Percentiles rank a stretch among this genome's conserved stretches.
Evolutionary conservation across 2,888 invertebrate genomes (phyloP).

Genomic region (Lycocerus yunnanus): DNA sequence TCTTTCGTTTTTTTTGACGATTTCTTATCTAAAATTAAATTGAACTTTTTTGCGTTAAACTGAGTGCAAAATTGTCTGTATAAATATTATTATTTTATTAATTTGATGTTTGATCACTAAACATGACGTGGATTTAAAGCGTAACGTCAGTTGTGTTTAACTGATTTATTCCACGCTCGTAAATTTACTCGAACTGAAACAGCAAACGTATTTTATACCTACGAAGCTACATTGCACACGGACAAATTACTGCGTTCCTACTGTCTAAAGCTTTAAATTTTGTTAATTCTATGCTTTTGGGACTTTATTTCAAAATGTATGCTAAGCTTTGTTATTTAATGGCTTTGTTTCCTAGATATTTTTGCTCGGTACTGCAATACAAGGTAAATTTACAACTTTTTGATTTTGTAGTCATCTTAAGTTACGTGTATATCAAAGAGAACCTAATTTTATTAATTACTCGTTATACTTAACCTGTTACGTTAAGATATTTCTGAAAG

Average conservation of each 20-base stretch:
- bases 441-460: not conserved
- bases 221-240: slow-evolving; percentile 16
- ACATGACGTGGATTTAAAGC: slow-evolving; percentile 10
- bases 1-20: not conserved
- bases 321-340: slow-evolving; percentile 16
- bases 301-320: slow-evolving; percentile 15
- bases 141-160: slow-evolving; percentile 13
- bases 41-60: not conserved
- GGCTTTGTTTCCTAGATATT: not conserved
- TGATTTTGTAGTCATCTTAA: not conserved
- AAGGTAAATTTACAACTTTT: not conserved
- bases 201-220: slow-evolving; percentile 17
- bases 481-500: not conserved
- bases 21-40: not conserved
- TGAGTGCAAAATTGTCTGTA: not conserved
- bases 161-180: slow-evolving; percentile 19
- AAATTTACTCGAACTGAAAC: slow-evolving; percentile 14
- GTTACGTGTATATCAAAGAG: not conserved
- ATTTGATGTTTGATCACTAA: slow-evolving; percentile 8
- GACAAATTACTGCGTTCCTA: slow-evolving; percentile 18
- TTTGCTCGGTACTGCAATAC: not conserved
- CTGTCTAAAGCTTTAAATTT: slow-evolving; percentile 19
- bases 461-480: not conserved
- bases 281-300: slow-evolving; percentile 14
- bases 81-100: not conserved